Percentiles rank a stretch among this genome's conserved stretches.
phyloP scores from a whole-genome alignment of 37 sponge, comb jelly and placozoan species.

The Haliclona indistincta region DNA sequence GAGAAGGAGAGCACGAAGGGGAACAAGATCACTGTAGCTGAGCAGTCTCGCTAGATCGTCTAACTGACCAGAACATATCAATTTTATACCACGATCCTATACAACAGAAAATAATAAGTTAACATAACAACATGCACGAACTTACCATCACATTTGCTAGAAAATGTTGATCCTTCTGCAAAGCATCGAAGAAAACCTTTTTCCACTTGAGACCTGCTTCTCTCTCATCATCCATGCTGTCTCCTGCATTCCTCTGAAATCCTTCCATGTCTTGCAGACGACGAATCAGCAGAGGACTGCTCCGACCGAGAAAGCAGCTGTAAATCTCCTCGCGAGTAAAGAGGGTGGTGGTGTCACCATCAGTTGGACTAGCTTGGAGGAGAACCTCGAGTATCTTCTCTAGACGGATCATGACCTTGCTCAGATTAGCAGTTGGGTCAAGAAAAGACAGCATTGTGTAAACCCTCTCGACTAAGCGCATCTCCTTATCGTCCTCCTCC shows the following conservation, averaged over 20 bases:
- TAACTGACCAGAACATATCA: constrained; percentile 60
- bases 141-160: constrained; percentile 76
- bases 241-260: constrained; percentile 17
- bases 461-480: constrained; percentile 9
- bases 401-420: constrained; percentile 16
- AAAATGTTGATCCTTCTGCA: constrained; percentile 53
- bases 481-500: background rate
- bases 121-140: background rate
- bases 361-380: constrained; percentile 7
- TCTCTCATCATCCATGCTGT: background rate
- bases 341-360: background rate
- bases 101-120: background rate
- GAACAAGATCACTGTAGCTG: constrained; percentile 39
- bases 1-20: constrained; percentile 74
- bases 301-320: constrained; percentile 73
- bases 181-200: constrained; percentile 41
- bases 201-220: constrained; percentile 51
- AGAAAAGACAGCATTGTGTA: constrained; percentile 64
- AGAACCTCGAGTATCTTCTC: constrained; percentile 56
- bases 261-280: constrained; percentile 77
- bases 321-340: constrained; percentile 55
- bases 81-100: constrained; percentile 66
- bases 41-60: constrained; percentile 62
- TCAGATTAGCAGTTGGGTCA: constrained; percentile 49
- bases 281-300: constrained; percentile 38